phyloP scores from a whole-genome alignment of 2,113 vertebrate species.

The Chamaetylas fuelleborni region DNA sequence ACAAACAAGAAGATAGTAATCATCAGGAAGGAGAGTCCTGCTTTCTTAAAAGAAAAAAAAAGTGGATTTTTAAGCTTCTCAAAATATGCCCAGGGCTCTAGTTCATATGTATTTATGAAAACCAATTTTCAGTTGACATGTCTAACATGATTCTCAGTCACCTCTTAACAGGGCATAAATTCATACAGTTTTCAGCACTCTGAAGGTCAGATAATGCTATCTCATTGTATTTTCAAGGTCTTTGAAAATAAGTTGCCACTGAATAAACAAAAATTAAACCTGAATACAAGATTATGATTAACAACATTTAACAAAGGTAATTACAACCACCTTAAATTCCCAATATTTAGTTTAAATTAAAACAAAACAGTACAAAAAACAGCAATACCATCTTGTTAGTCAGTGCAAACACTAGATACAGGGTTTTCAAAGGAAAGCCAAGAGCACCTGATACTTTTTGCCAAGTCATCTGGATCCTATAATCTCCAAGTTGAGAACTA shows the following conservation, averaged over 20 bases:
- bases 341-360: conserved; percentile 76
- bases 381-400: conserved; percentile 80
- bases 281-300: conserved; percentile 74
- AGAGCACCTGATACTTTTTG: conserved; percentile 80
- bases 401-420: conserved; percentile 82
- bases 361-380: conserved; percentile 64
- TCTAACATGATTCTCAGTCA: conserved; percentile 66
- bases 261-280: conserved; percentile 75
- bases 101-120: conserved; percentile 19
- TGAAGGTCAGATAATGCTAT: conserved; percentile 74
- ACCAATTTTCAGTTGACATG: conserved; percentile 58
- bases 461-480: conserved; percentile 77
- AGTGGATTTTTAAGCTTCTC: conserved; percentile 63
- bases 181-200: conserved; percentile 64
- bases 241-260: conserved; percentile 70
- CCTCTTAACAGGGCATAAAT: conserved; percentile 71
- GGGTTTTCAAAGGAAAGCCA: conserved; percentile 78
- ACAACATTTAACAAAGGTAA: conserved; percentile 75
- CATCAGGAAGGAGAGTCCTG: conserved; percentile 68
- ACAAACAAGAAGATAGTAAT: conserved; percentile 60
- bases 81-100: conserved; percentile 56
- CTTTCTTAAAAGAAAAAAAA: conserved; percentile 37
- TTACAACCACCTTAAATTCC: conserved; percentile 63
- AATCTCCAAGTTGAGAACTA: conserved; percentile 74
- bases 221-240: conserved; percentile 71